Evolutionary conservation across 2,113 vertebrate species (phyloP), one percentile per base, ranked within the genome.

Genomic region (Rhabdornis inornatus): DNA sequence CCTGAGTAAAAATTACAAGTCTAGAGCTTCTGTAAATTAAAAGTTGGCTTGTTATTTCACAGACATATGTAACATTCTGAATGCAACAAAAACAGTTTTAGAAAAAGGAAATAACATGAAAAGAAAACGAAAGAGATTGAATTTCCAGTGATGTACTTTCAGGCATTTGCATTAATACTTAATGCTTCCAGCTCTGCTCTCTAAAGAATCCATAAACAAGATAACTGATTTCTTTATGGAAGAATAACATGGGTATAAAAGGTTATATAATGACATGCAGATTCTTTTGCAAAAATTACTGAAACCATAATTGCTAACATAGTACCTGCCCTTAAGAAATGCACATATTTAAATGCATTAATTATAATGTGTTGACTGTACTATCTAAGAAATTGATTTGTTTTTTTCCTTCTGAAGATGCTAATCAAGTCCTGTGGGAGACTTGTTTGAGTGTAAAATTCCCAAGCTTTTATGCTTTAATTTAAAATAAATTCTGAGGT

Each of bases 171-270:
- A 96, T 96, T 95, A 97, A 97, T 95, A 78, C 71, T 94, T 95
- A 86, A 95, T 86, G 90, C 47, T 95, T 93, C 74, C 91, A 95
- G 75, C 81, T 96, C 91, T 91, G 77, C 42, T 21, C 50, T 83
- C 85, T 56, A 78, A 93, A 92, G 78, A 96, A 97, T 95, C 60
- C 86, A 95, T 88, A 96, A 96, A 95, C 80, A 97, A 96, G 71
- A 94, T 84, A 96, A 96, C 94, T 63, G 47, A 16, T 80, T 96
- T 71, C 61, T 93, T 95, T 94, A 87, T 93, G 89, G 95, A 97
- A 91, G 68, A 95, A 94, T 76, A 95, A 89, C 45, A 6, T 68
- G 35, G 21, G 47, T 76, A 81, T 94, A 83, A 88, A 96, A 89
- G 56, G 81, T 74, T 70, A 39, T n/a, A 83, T 66, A 92, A 97